Evolutionary conservation across 2,797 vertebrate genomes (phyloP).

Genomic region (Girardinus metallicus): DNA sequence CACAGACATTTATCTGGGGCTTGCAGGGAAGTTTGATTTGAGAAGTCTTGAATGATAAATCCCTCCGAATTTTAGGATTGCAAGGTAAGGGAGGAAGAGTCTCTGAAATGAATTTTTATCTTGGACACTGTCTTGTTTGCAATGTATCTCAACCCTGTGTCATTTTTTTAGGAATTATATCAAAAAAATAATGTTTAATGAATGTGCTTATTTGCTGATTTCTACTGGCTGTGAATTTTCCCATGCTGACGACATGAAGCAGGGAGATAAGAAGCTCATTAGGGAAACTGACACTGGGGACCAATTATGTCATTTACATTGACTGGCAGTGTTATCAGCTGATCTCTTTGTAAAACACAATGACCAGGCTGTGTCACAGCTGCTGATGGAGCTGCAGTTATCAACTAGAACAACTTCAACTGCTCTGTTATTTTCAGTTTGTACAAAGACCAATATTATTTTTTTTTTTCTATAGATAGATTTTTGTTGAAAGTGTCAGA

Average conservation of each 20-base stretch:
- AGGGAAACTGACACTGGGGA: conserved; percentile 27
- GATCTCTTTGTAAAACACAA: conserved; percentile 32
- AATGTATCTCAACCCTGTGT: neutral
- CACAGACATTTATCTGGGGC: neutral
- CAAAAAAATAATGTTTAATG: neutral
- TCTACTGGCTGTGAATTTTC: conserved; percentile 32
- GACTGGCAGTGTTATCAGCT: conserved; percentile 7
- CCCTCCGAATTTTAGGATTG: conserved; percentile 4
- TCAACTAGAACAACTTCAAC: neutral
- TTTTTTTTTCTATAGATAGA: no score
- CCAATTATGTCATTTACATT: conserved; percentile 22
- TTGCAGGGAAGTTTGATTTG: conserved; percentile 5
- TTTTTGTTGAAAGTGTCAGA: neutral
- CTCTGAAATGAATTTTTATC: neutral
- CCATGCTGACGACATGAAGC: conserved; percentile 35
- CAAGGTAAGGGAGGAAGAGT: conserved; percentile 25
- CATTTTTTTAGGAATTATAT: neutral
- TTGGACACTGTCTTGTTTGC: neutral
- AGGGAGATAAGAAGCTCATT: neutral
- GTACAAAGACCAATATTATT: neutral
- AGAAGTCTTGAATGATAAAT: neutral
- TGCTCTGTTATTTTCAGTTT: neutral
- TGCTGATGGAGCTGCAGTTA: conserved; percentile 14
- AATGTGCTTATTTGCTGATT: neutral
- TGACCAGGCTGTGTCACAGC: conserved; percentile 17